Base-by-base conservation (phyloP, 2,888 invertebrate species). In the Adelphocoris suturalis region DNA sequence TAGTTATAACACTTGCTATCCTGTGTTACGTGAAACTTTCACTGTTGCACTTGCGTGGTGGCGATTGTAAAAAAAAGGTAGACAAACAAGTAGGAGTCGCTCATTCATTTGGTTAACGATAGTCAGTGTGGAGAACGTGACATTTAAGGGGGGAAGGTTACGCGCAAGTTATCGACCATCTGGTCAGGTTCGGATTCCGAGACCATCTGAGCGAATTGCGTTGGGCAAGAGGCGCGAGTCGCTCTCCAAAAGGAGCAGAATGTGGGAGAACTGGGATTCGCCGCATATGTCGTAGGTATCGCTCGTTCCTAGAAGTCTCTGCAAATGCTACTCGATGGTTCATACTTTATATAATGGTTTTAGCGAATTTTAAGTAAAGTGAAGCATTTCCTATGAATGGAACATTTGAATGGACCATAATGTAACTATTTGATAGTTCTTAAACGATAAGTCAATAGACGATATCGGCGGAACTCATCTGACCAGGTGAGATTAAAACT, bases 131-230 rank as follows among this genome's bases (percentile, higher is more conserved):
- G 19, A 19, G 19, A 61, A 61, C n/a, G 14, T 61, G 61, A n/a
- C 61, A 61, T 61, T 61, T 19, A 3, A n/a, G 61, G 19, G 61
- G 14, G 61, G 13, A 52, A 61, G 61, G 61, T 61, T n/a, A 61
- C 19, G 61, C 61, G 61, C 37, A 37, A 19, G 61, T 61, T 61
- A 9, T 37, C 61, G 61, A 61, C 61, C 61, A 61, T 61, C 61
- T 61, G 61, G 61, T 61, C 61, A 61, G 61, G 61, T 61, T 61
- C 61, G 19, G 61, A 61, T 61, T 61, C 61, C 61, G 61, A 61
- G 61, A 61, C 61, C 61, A 61, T 61, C 19, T 61, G 61, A 61
- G 61, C 61, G n/a, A 19, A 61, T n/a, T 61, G 61, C 61, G n/a
- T 61, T 61, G 61, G n/a, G 61, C 61, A 61, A 61, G 61, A 61